Evolutionary conservation across 2,113 vertebrate genomes (phyloP), one percentile per base, ranked within the genome.

Genomic region (Synodontis membranacea): DNA sequence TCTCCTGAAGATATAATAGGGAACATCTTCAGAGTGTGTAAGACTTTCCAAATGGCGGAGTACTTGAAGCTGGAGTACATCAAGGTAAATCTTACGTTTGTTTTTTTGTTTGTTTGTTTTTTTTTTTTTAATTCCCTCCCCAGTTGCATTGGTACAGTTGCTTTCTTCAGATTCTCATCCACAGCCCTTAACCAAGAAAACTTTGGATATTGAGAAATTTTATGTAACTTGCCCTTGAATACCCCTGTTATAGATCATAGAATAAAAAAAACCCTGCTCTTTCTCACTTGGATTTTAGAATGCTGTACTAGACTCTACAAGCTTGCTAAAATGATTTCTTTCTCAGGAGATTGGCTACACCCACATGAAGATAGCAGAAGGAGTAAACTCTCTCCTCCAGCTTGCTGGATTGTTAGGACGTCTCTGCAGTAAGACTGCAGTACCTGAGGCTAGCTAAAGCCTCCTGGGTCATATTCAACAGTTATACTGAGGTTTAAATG

Each of bases 21-120:
- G 52, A 99, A 99, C 89, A 95, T 99, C 89, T 99, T 99, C 90
- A 96, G 97, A 81, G 98, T 99, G 50, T 99, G 97, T 64, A 99
- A 99, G 92, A 98, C 97, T 46, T 97, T 94, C 90, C 97, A 96
- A 44, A 99, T 99, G 98, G 93, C 97, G 0, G 98, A 99, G 80
- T 99, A 98, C 88, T 93, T 99, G 86, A 99, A 99, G 74, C 93
- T 99, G 94, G 98, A 99, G 91, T 99, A 97, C 83, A 97, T 99
- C 84, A 99, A 99, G 97, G 98, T 99, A 85, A 88, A 92, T 46
- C 14, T 50, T 5, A 80, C n/a, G n/a, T n/a, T n/a, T n/a, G n/a
- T n/a, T n/a, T n/a, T 42, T 5, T 56, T 37, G 9, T 86, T 6
- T 74, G 6, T 52, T 37, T 68, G 2, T 86, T 31, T 7, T 17